Percentiles rank a stretch among this genome's conserved stretches.
Conservation (phyloP, 2,888 invertebrate genomes). For the Synergus umbraculus region DNA sequence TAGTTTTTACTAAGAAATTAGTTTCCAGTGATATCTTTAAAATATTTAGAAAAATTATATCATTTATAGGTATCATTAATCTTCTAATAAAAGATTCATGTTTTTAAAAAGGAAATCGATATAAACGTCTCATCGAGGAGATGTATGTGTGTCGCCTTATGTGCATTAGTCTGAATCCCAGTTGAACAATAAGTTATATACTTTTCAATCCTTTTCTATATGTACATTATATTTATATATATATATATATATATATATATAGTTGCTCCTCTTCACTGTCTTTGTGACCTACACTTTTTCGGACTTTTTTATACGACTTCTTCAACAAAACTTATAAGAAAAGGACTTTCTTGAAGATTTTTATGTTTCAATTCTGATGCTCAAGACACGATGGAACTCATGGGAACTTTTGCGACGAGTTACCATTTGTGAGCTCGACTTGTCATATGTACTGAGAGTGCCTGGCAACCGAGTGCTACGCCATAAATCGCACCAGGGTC, state of each 20-base stretch:
- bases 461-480: slow-evolving; percentile 1
- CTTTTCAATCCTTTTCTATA: neutral
- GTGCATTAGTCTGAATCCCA: neutral
- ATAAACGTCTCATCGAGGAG: neutral
- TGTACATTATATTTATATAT: too few relatives aligned
- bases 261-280: neutral
- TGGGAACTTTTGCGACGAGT: slow-evolving; percentile 6
- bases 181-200: slow-evolving; percentile 10
- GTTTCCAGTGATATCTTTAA: neutral
- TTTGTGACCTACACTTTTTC: neutral
- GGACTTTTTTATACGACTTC: slow-evolving; percentile 1
- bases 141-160: neutral
- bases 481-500: slow-evolving; percentile 25
- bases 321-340: slow-evolving; percentile 4
- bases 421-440: slow-evolving; percentile 16
- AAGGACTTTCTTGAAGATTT: slow-evolving; percentile 23
- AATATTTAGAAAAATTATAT: too few relatives aligned
- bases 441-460: slow-evolving; percentile 21
- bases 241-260: too few relatives aligned
- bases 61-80: neutral
- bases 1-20: too few relatives aligned
- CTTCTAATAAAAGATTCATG: neutral
- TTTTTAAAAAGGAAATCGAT: neutral
- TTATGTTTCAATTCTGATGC: slow-evolving; percentile 26
- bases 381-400: slow-evolving; percentile 13